These are phyloP conservation scores for Trogon surrucura DNA, from an alignment of 2,113 vertebrate genomes.

Conservation along the genomic window DNA sequence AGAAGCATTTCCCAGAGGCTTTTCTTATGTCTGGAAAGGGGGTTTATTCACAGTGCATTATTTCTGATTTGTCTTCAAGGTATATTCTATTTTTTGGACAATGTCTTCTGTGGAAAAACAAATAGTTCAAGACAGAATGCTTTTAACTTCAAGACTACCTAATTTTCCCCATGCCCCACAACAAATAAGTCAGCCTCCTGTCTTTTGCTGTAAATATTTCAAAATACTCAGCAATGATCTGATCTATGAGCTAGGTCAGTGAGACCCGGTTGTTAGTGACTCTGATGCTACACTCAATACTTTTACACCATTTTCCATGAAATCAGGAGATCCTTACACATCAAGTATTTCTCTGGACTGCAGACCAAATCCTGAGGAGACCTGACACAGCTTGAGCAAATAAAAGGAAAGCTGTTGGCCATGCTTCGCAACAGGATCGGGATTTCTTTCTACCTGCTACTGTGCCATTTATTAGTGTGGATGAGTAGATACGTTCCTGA, in stretches of 20 bases:
- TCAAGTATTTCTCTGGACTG: background rate
- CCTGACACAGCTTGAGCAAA: background rate
- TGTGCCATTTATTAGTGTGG: background rate
- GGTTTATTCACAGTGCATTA: background rate
- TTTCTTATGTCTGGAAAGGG: background rate
- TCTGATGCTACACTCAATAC: background rate
- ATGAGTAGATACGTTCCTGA: background rate
- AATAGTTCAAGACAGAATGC: background rate
- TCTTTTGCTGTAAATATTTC: background rate
- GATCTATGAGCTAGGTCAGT: background rate
- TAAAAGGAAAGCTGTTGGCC: background rate
- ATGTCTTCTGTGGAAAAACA: background rate
- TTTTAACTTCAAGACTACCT: background rate
- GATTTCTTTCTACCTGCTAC: background rate
- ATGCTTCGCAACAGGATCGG: rapidly evolving
- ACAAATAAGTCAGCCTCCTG: background rate
- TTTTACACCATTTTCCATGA: background rate
- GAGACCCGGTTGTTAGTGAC: background rate
- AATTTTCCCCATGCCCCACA: background rate
- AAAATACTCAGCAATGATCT: background rate
- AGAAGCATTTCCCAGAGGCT: background rate
- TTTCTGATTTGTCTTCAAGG: conserved; percentile 18
- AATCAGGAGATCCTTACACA: background rate
- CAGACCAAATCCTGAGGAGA: background rate
- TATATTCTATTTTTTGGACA: conserved; percentile 1